A percentile compares a stretch with the other conserved stretches of the same genome.
Evolutionary conservation across 2,888 invertebrate species (phyloP).

Genomic region (Phengaris arion): DNA sequence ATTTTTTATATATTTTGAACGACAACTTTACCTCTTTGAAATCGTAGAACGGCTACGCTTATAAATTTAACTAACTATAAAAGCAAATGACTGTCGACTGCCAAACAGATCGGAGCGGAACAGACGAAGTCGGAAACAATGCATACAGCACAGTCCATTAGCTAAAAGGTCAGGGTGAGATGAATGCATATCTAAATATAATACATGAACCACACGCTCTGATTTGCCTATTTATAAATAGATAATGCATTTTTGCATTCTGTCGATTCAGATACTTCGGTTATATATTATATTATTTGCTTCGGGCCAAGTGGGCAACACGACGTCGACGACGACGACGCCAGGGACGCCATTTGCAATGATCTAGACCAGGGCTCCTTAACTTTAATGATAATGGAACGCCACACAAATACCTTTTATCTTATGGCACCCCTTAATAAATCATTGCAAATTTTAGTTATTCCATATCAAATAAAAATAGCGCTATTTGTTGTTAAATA

Average conservation of each 20-base stretch:
- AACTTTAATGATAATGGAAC: no score
- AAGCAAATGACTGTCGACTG: neutral
- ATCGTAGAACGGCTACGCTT: neutral
- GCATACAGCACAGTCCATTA: constrained; percentile 17
- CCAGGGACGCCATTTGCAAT: no score
- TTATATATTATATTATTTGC: no score
- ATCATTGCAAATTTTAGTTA: no score
- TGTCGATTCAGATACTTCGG: neutral
- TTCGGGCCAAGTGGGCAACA: neutral
- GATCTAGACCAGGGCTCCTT: no score
- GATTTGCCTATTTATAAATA: neutral
- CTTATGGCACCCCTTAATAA: no score
- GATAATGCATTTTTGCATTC: neutral
- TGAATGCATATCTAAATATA: constrained; percentile 8
- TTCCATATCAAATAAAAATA: no score
- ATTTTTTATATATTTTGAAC: neutral
- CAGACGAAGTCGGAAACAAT: constrained; percentile 16
- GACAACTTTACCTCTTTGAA: neutral
- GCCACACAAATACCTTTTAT: no score
- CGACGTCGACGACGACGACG: neutral
- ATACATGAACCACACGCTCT: neutral
- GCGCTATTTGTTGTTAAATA: no score
- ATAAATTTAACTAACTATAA: neutral
- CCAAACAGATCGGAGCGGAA: constrained; percentile 5
- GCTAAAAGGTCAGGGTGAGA: constrained; percentile 21